These are phyloP conservation scores for Gymnoscelis rufifasciata DNA, from an alignment of 2,888 invertebrate genomes.

Conservation along the genomic window DNA sequence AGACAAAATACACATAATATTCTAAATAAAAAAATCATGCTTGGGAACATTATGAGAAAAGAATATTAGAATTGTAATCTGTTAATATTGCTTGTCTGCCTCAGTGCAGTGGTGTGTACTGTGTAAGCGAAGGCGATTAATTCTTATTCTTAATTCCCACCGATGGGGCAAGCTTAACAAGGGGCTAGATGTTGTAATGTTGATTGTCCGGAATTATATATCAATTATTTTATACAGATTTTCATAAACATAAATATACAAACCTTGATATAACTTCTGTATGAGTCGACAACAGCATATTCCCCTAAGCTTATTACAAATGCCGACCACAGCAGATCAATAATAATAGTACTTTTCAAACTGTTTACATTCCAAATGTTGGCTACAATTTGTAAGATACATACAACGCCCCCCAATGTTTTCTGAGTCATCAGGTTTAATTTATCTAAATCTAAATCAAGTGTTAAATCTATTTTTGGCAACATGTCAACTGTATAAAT, in stretches of 20 bases:
- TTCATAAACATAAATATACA: slow-evolving; percentile 24
- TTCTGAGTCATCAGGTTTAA: slow-evolving; percentile 54
- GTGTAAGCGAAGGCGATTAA: too few relatives aligned
- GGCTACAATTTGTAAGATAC: slow-evolving; percentile 63
- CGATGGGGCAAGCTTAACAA: too few relatives aligned
- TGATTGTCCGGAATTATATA: too few relatives aligned
- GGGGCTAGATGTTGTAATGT: too few relatives aligned
- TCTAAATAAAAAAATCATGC: too few relatives aligned
- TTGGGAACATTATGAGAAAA: too few relatives aligned
- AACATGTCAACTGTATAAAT: slow-evolving; percentile 41
- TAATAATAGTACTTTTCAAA: slow-evolving; percentile 52
- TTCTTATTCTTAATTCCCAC: too few relatives aligned
- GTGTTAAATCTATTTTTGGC: slow-evolving; percentile 48
- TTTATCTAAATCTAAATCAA: slow-evolving; percentile 36
- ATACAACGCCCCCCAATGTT: slow-evolving; percentile 57
- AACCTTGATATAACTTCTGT: slow-evolving; percentile 59
- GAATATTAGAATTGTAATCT: too few relatives aligned
- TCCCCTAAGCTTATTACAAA: slow-evolving; percentile 54
- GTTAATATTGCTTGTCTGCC: too few relatives aligned
- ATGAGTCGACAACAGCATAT: slow-evolving; percentile 41
- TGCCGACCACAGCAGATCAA: slow-evolving; percentile 63
- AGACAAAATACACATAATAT: too few relatives aligned
- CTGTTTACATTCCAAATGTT: slow-evolving; percentile 60
- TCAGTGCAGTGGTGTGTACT: too few relatives aligned
- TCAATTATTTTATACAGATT: too few relatives aligned